Evolutionary conservation across 2,888 invertebrate species (phyloP), one percentile per base, ranked within the genome.

Genomic region (Gandaritis pyraliata): DNA sequence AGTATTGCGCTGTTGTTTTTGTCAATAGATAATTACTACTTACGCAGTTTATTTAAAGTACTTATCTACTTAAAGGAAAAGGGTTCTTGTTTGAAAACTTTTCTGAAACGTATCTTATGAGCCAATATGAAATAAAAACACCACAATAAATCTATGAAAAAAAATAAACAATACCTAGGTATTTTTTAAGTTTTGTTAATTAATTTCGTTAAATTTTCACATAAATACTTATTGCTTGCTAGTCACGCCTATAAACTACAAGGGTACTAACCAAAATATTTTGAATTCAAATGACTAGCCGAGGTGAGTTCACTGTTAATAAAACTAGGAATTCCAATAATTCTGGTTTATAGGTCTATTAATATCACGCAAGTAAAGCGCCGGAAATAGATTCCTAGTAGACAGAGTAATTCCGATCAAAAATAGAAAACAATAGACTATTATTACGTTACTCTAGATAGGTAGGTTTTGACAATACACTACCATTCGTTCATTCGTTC

Each of bases 401-500:
- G 55, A 48, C 36, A 36, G n/a, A 30, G 29, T 47, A 53, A 57
- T 63, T 52, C 59, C 12, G 33, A 38, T 46, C 36, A 52, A 50
- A 54, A 64, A 65, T 65, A 58, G 65, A 61, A 53, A 45, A 65
- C 61, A 58, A 65, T 63, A 30, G 50, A 36, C 16, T 8, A 43
- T 47, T 39, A 39, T 53, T 59, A 39, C 41, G 18, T 51, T 30
- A 16, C 33, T 23, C 0, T 36, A 29, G 13, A 8, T 15, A 15
- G 6, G 41, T 23, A 23, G 1, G 23, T 23, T 23, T 23, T n/a
- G n/a, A n/a, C 23, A 5, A 0, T 23, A 23, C 23, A 0, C 3
- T 6, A 23, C 23, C 23, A 23, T 23, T 23, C 3, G 23, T 23
- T 23, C 23, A n/a, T n/a, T n/a, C n/a, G n/a, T n/a, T n/a, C n/a